phyloP scores from a whole-genome alignment of 2,797 vertebrate genomes.

The Tinamus major region DNA sequence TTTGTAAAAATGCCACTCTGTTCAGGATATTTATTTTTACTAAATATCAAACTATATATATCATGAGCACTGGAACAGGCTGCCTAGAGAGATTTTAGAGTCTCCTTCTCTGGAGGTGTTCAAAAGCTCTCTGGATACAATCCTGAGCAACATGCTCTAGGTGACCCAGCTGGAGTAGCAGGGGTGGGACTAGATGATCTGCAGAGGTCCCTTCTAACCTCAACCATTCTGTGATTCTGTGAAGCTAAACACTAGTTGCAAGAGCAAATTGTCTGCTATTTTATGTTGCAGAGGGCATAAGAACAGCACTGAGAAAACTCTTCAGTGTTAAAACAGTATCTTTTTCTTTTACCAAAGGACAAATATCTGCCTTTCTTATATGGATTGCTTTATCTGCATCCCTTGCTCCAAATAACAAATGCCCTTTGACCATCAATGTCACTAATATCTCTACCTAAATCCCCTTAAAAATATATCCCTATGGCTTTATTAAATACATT shows the following conservation, averaged over 20 bases:
- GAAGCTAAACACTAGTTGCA: not conserved
- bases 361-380: not conserved
- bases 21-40: not conserved
- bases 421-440: not conserved
- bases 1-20: not conserved
- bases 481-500: not conserved
- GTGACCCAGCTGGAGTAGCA: not conserved
- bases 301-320: not conserved
- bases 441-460: not conserved
- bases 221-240: not conserved
- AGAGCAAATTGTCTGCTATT: not conserved
- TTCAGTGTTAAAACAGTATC: not conserved
- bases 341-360: not conserved
- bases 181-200: not conserved
- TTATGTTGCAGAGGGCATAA: not conserved
- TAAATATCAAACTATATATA: not conserved
- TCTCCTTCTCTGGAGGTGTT: not conserved
- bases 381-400: not conserved
- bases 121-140: not conserved
- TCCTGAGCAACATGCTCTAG: not conserved
- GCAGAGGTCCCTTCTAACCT: not conserved
- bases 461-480: not conserved
- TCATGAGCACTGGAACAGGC: not conserved
- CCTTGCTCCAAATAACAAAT: conserved; percentile 3
- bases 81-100: not conserved